phyloP scores from a whole-genome alignment of 2,113 vertebrate genomes.

The Cyanoderma ruficeps region DNA sequence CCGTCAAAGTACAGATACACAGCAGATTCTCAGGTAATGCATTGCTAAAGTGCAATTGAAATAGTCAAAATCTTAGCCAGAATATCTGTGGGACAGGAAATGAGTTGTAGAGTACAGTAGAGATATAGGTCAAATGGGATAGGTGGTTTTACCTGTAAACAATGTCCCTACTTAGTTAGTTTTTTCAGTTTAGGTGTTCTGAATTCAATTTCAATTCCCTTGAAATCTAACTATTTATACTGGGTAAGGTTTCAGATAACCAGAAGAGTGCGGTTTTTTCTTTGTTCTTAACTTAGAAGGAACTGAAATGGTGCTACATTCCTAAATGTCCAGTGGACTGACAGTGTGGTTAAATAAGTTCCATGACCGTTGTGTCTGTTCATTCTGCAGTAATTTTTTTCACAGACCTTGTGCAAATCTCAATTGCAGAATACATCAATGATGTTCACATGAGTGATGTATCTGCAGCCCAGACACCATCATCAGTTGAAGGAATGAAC shows the following conservation, averaged over 20 bases:
- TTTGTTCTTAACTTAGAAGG: not conserved
- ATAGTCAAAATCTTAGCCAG: not conserved
- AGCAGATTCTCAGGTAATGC: slow-evolving; percentile 83
- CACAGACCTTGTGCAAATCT: not conserved
- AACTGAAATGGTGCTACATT: not conserved
- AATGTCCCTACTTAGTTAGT: not conserved
- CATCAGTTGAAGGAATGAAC: slow-evolving; percentile 77
- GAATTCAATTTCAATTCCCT: not conserved
- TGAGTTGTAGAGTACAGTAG: not conserved
- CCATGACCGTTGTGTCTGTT: not conserved
- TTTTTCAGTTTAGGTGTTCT: not conserved
- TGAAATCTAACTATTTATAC: not conserved
- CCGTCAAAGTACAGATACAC: slow-evolving; percentile 89
- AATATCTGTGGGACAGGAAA: not conserved
- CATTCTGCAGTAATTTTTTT: not conserved
- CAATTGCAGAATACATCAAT: slow-evolving; percentile 80
- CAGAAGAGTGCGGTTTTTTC: rapidly evolving
- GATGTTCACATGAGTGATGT: slow-evolving; percentile 86
- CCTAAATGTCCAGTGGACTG: not conserved
- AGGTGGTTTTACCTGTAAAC: not conserved
- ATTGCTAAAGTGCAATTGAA: not conserved
- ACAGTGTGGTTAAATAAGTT: not conserved
- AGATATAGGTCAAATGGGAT: not conserved
- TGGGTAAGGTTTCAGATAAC: not conserved
- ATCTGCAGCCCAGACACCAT: slow-evolving; percentile 78